Evolutionary conservation across 2,888 invertebrate species (phyloP).

Genomic region (Callinectes sapidus): DNA sequence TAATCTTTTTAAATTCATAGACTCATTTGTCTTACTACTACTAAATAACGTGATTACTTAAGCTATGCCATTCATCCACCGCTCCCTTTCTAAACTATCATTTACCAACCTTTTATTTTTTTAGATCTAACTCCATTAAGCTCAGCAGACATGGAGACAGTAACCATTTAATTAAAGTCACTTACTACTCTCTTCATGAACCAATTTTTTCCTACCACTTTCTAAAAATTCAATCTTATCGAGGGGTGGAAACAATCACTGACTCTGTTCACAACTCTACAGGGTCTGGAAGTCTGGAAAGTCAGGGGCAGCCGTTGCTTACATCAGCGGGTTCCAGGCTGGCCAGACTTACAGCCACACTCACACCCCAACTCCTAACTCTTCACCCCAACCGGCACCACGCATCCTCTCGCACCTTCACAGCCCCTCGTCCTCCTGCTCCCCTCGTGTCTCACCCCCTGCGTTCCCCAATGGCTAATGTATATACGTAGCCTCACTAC

Average conservation of each 20-base stretch:
- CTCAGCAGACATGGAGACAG: no score
- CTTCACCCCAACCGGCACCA: background rate
- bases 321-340: slow-evolving; percentile 5
- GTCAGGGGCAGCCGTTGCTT: background rate
- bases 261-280: background rate
- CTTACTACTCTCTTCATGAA: no score
- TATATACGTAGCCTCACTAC: background rate
- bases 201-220: no score
- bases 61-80: no score
- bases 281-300: background rate
- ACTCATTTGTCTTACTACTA: no score
- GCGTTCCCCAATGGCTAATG: background rate
- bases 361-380: background rate
- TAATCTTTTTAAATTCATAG: no score
- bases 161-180: no score
- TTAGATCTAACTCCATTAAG: no score
- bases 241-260: background rate
- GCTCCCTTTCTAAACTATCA: no score
- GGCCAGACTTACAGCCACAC: background rate
- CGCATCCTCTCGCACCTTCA: background rate
- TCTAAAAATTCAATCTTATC: no score
- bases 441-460: background rate
- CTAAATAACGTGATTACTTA: no score
- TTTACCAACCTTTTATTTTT: no score
- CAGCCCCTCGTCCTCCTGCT: background rate